Evolutionary conservation across 35 echinoderm and acorn worm species (phyloP), one percentile per base, ranked within the genome.

Genomic region (Hemicentrotus pulcherrimus): DNA sequence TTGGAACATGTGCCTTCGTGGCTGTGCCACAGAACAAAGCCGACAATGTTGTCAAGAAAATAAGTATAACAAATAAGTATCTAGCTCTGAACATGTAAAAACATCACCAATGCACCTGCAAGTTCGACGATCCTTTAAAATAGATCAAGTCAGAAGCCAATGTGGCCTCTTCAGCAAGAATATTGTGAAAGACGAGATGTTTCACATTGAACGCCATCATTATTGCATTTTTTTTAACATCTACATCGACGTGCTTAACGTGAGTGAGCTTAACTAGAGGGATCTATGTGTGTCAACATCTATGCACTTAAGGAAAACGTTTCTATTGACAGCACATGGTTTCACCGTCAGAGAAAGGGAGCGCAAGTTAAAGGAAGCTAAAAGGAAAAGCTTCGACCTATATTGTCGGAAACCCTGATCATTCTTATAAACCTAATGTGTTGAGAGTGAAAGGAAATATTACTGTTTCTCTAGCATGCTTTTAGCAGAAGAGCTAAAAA

Each of bases 261-360:
- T n/a, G n/a, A 22, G 28, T n/a, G 65, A 28, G n/a, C 19, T 78
- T 78, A 78, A 78, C 65, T 78, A 78, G 65, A 78, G 65, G 65
- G 65, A 78, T 78, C 65, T 22, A 55, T 55, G 65, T n/a, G n/a
- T 78, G 65, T 78, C 65, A 78, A 78, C 65, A 78, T 22, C 22
- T n/a, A 78, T 78, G 65, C 65, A 78, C 65, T 78, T 78, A 78
- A 78, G 65, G 50, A 78, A 78, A 78, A 78, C 65, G 24, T 78
- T 78, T 78, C 65, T 78, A 41, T 78, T 78, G 65, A 78, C 65
- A 78, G 65, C 65, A 22, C 19, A 3, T 22, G 65, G 19, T 78
- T 78, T 78, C 65, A n/a, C 19, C 65, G 65, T n/a, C 65, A 78
- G 22, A n/a, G 65, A 28, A 78, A 78, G 7, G 28, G 24, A 78